These are phyloP conservation scores for Tor tambroides DNA, from an alignment of 2,113 vertebrate genomes.

Conservation along the genomic window DNA sequence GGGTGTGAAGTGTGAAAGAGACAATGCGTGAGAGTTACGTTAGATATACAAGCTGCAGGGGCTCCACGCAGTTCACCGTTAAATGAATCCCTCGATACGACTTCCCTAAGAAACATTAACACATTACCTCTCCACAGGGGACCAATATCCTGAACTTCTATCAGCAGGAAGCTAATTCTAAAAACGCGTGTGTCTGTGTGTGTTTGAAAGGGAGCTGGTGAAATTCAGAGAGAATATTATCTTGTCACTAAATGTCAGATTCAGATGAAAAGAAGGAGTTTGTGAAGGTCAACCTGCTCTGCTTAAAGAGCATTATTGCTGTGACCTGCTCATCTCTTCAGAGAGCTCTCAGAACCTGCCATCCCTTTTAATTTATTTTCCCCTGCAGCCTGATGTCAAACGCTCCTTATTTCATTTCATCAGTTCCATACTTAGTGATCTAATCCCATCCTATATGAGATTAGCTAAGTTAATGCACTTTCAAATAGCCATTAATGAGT, in stretches of 20 bases:
- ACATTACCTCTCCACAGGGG: conserved; percentile 54
- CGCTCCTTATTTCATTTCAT: conserved; percentile 35
- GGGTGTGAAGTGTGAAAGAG: background rate
- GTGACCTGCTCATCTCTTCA: conserved; percentile 28
- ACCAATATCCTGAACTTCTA: conserved; percentile 57
- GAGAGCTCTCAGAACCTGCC: conserved; percentile 2
- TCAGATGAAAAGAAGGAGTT: conserved; percentile 17
- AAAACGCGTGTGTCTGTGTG: conserved; percentile 33
- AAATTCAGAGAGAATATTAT: conserved; percentile 47
- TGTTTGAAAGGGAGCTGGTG: conserved; percentile 20
- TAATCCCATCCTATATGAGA: conserved; percentile 42
- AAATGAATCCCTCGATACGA: conserved; percentile 46
- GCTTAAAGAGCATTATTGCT: conserved; percentile 42
- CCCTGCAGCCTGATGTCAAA: conserved; percentile 1
- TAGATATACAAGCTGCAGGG: conserved; percentile 29
- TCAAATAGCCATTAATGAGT: conserved; percentile 47
- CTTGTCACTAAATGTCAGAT: conserved; percentile 53
- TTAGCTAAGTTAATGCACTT: conserved; percentile 42
- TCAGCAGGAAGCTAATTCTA: conserved; percentile 56
- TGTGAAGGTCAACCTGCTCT: conserved; percentile 49
- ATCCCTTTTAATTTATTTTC: conserved; percentile 26
- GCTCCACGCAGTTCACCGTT: background rate
- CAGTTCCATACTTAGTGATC: conserved; percentile 42
- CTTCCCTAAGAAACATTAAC: conserved; percentile 54
- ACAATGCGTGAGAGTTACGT: conserved; percentile 8